Evolutionary conservation across 2,113 vertebrate species (phyloP), one percentile per base, ranked within the genome.

Genomic region (Barbus barbus): DNA sequence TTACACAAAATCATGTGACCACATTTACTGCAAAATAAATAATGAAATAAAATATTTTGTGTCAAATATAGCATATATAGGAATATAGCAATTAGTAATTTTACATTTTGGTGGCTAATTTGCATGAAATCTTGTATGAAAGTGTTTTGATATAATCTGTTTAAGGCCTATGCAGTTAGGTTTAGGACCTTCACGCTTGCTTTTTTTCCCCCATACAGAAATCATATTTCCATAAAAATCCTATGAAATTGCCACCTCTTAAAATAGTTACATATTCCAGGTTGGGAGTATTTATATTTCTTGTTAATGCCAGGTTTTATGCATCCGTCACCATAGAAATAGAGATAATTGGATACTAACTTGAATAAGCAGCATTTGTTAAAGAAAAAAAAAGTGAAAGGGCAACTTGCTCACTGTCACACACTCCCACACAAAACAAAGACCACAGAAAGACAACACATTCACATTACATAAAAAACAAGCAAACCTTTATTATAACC

Each of bases 401-500:
- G 24, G n/a, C 24, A n/a, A n/a, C n/a, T n/a, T n/a, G n/a, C n/a
- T n/a, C n/a, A n/a, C n/a, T n/a, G n/a, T n/a, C 33, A 36, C 33
- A 36, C 3, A 36, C n/a, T n/a, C n/a, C n/a, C n/a, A n/a, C n/a
- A n/a, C n/a, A 36, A 36, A 36, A 36, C 33, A 36, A 5, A 36
- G 33, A 36, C 33, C 5, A 36, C n/a, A 5, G 33, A 36, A 36
- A 36, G 5, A 36, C 33, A 5, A n/a, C n/a, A 36, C 33, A 36
- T 36, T 36, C 33, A 4, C 38, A 4, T 41, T 77, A 88, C 9
- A 61, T 73, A 84, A 86, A 84, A 90, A 93, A 92, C 89, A n/a
- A n/a, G n/a, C n/a, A 87, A 81, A 72, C 80, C 93, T 94, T 93
- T 92, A 89, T 93, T 87, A 86, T 87, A 90, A 87, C 87, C 89